Percentiles rank a stretch among this genome's conserved stretches.
Conservation (phyloP, 2,797 vertebrate species). For the Lepilemur septentrionalis region DNA sequence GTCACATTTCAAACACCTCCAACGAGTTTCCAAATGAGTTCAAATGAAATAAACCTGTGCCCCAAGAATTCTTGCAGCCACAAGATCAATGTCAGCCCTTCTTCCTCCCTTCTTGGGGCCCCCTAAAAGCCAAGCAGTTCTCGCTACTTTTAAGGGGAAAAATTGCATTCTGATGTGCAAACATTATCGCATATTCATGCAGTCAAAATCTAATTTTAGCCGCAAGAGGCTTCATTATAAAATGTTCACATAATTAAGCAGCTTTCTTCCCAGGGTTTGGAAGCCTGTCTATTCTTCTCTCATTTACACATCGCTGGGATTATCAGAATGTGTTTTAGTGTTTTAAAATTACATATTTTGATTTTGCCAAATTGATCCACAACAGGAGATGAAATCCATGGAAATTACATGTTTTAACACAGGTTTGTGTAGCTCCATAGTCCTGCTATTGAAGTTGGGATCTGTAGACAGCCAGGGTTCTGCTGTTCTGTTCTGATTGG, state of each 20-base stretch:
- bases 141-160: slow-evolving; percentile 53
- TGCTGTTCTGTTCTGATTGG: neutral
- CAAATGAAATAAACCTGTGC: neutral
- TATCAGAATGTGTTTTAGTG: slow-evolving; percentile 67
- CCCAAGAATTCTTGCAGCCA: neutral
- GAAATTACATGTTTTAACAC: slow-evolving; percentile 53
- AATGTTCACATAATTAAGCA: slow-evolving; percentile 75
- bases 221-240: slow-evolving; percentile 73
- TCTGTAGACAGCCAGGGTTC: neutral
- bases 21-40: neutral
- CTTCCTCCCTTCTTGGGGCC: neutral
- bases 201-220: slow-evolving; percentile 79
- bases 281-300: slow-evolving; percentile 70
- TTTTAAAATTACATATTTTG: slow-evolving; percentile 66
- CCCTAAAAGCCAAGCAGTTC: slow-evolving; percentile 30
- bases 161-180: slow-evolving; percentile 62
- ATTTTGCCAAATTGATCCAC: slow-evolving; percentile 62
- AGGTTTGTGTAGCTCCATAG: slow-evolving; percentile 20
- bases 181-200: slow-evolving; percentile 68
- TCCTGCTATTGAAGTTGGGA: neutral
- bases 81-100: neutral
- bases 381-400: slow-evolving; percentile 54
- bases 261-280: slow-evolving; percentile 60
- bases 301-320: slow-evolving; percentile 70
- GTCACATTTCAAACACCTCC: neutral